Evolutionary conservation across 2,888 invertebrate species (phyloP).

Genomic region (Erebia epiphron): DNA sequence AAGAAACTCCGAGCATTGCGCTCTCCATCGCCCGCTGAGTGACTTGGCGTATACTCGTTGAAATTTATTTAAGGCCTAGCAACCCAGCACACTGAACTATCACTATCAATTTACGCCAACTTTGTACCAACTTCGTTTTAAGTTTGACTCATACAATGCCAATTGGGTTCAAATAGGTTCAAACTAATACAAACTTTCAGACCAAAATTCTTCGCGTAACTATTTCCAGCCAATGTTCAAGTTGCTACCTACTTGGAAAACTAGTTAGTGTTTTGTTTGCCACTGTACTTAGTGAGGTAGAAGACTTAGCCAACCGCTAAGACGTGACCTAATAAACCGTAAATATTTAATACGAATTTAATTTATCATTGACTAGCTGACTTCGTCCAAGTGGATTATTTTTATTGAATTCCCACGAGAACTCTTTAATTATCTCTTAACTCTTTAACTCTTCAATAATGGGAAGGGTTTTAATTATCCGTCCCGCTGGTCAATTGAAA

Average conservation of each 20-base stretch:
- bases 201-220: slow-evolving; percentile 18
- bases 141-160: slow-evolving; percentile 14
- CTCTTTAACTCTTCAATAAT: no score
- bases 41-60: neutral
- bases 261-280: slow-evolving; percentile 17
- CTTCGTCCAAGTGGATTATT: no score
- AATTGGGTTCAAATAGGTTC: slow-evolving; percentile 21
- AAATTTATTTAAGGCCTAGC: neutral
- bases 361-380: neutral
- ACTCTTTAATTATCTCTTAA: no score
- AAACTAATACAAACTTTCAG: slow-evolving; percentile 22
- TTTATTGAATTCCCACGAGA: no score
- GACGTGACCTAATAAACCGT: slow-evolving; percentile 3
- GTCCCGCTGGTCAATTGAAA: no score
- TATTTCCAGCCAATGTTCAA: slow-evolving; percentile 13
- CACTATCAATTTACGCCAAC: slow-evolving; percentile 18
- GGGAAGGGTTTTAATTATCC: no score
- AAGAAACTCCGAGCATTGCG: no score
- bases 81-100: slow-evolving; percentile 3
- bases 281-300: neutral
- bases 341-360: neutral
- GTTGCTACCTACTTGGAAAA: slow-evolving; percentile 23
- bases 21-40: no score
- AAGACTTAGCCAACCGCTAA: neutral
- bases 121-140: slow-evolving; percentile 5